Evolutionary conservation across 2,797 vertebrate genomes (phyloP).

Genomic region (Chiloscyllium punctatum): DNA sequence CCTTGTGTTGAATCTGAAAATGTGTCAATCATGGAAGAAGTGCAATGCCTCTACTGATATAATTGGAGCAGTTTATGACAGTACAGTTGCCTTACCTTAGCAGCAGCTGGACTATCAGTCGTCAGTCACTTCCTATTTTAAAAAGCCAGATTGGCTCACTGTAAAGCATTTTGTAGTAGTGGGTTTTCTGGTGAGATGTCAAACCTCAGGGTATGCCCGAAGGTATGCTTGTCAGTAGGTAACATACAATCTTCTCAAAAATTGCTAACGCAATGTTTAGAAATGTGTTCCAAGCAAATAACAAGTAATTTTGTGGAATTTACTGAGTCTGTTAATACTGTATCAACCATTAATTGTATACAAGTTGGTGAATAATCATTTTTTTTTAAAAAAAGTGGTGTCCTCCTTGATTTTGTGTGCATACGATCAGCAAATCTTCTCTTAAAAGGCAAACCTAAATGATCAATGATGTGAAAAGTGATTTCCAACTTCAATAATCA

Average conservation of each 20-base stretch:
- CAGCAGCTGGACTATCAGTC: background rate
- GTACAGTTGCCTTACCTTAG: background rate
- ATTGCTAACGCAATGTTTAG: background rate
- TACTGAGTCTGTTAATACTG: constrained; percentile 23
- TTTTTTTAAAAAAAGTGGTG: background rate
- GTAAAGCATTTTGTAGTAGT: background rate
- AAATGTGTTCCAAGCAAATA: constrained; percentile 18
- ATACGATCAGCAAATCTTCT: background rate
- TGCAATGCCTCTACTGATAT: background rate
- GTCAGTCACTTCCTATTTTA: background rate
- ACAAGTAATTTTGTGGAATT: background rate
- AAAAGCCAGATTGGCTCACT: background rate
- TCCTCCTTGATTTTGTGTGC: background rate
- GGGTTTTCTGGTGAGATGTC: background rate
- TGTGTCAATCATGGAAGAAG: constrained; percentile 24
- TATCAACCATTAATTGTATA: constrained; percentile 13
- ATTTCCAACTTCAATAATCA: background rate
- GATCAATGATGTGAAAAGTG: background rate
- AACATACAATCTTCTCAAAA: background rate
- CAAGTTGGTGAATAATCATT: constrained; percentile 30
- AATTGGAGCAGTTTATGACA: background rate
- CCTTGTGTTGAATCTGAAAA: constrained; percentile 16
- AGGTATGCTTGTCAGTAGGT: constrained; percentile 35
- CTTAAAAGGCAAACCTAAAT: background rate
- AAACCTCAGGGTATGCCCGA: background rate